Evolutionary conservation across 2,797 vertebrate species (phyloP).

Genomic region (Dromococcyx pavoninus): DNA sequence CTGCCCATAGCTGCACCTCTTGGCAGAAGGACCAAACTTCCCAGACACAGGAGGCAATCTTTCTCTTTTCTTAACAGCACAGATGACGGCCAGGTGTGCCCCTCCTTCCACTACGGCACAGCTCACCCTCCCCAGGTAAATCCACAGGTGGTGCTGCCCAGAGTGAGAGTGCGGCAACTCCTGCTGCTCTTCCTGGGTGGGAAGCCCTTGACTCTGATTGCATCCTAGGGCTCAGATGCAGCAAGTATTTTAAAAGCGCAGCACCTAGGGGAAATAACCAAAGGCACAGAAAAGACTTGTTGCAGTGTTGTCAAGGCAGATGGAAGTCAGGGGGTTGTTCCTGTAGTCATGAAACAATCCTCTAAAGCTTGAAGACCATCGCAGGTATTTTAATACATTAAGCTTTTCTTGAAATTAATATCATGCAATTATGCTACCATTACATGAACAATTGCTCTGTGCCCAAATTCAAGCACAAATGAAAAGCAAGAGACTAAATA

Average conservation of each 20-base stretch:
- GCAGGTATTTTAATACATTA: background rate
- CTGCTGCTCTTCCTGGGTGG: too few relatives aligned
- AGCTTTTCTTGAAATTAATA: background rate
- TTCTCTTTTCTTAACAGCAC: background rate
- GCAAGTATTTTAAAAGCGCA: background rate
- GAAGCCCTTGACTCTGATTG: rapidly evolving
- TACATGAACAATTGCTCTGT: background rate
- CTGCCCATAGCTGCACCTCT: rapidly evolving
- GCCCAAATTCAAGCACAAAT: background rate
- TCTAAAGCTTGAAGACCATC: background rate
- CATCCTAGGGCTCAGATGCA: background rate
- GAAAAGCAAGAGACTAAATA: background rate
- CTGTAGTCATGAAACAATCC: background rate
- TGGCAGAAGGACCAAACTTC: rapidly evolving
- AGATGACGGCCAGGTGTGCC: rapidly evolving
- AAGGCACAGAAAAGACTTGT: background rate
- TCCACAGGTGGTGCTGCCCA: background rate
- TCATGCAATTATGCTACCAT: background rate
- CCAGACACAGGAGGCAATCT: background rate
- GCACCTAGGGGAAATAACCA: background rate
- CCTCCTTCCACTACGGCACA: background rate
- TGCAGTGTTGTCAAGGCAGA: background rate
- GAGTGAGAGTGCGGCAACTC: background rate
- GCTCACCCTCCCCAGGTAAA: background rate
- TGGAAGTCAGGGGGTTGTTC: background rate